These are phyloP conservation scores for Epistrophe eligans DNA, from an alignment of 2,888 invertebrate species.

Conservation along the genomic window DNA sequence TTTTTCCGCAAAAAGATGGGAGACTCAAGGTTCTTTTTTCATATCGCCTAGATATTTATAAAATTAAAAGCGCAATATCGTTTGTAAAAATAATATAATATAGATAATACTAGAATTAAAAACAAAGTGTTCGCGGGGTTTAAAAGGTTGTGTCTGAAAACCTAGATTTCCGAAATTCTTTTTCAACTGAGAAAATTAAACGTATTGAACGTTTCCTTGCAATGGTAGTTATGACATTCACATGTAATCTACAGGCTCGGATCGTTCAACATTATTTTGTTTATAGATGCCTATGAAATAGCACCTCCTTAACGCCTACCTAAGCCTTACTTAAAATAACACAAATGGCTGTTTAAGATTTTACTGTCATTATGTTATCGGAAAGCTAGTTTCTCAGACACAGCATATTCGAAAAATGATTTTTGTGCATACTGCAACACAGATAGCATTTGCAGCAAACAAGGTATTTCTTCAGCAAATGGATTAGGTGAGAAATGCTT, in stretches of 20 bases:
- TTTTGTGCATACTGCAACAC: constrained; percentile 63
- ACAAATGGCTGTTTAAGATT: background rate
- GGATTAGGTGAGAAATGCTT: constrained; percentile 68
- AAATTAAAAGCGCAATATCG: constrained; percentile 40
- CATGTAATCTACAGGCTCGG: too few relatives aligned
- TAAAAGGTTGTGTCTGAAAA: constrained; percentile 57
- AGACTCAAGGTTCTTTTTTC: constrained; percentile 43
- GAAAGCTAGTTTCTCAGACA: constrained; percentile 60
- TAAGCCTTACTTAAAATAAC: background rate
- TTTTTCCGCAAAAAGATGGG: constrained; percentile 45
- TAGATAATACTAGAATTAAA: constrained; percentile 25
- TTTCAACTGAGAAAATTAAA: background rate
- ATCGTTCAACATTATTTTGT: background rate
- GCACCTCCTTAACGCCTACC: background rate
- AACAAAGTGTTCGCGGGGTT: constrained; percentile 42
- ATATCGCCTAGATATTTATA: constrained; percentile 44
- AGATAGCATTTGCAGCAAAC: constrained; percentile 73
- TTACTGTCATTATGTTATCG: background rate
- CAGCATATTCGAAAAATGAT: constrained; percentile 41
- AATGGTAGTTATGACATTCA: background rate
- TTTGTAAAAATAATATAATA: constrained; percentile 44
- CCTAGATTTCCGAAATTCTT: constrained; percentile 30
- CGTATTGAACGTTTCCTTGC: too few relatives aligned
- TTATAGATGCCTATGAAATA: background rate
- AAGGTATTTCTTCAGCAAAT: constrained; percentile 66